These are phyloP conservation scores for Scolanthus callimorphus DNA, from an alignment of 92 coral and sea anemone genomes.

Conservation along the genomic window DNA sequence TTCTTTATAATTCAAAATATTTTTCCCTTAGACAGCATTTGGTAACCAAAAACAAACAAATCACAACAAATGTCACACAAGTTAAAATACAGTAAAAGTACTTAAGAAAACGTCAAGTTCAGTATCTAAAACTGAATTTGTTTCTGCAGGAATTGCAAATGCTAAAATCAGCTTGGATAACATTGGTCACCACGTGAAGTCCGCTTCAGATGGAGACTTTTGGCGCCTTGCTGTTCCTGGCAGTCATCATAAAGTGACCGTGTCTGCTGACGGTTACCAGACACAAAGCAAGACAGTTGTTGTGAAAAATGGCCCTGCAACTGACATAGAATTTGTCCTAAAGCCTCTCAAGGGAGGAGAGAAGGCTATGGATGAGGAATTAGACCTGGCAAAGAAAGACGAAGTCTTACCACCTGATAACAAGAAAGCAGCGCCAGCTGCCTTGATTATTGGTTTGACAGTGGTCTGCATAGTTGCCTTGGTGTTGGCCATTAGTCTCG, in stretches of 20 bases:
- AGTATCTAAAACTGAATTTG: neutral
- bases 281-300: conserved; percentile 28
- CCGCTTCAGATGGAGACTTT: conserved; percentile 91
- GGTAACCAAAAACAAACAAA: too few relatives aligned
- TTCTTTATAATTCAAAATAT: too few relatives aligned
- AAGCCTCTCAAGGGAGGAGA: conserved; percentile 6
- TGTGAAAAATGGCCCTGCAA: conserved; percentile 43
- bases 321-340: conserved; percentile 40
- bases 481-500: conserved; percentile 53
- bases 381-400: conserved; percentile 8
- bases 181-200: conserved; percentile 46
- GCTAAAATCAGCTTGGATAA: conserved; percentile 57
- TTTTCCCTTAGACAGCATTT: too few relatives aligned
- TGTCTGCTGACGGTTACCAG: conserved; percentile 54
- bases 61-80: too few relatives aligned
- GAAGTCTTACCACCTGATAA: conserved; percentile 15
- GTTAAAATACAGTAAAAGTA: too few relatives aligned
- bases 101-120: too few relatives aligned
- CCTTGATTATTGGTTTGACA: conserved; percentile 62
- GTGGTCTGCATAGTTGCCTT: conserved; percentile 60
- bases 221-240: conserved; percentile 88
- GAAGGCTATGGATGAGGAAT: conserved; percentile 20
- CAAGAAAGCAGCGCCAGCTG: conserved; percentile 48
- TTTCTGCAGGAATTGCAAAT: conserved; percentile 6
- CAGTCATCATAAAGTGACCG: conserved; percentile 27